Conservation (phyloP, 2,797 vertebrate species). For the Fundulus diaphanus region DNA sequence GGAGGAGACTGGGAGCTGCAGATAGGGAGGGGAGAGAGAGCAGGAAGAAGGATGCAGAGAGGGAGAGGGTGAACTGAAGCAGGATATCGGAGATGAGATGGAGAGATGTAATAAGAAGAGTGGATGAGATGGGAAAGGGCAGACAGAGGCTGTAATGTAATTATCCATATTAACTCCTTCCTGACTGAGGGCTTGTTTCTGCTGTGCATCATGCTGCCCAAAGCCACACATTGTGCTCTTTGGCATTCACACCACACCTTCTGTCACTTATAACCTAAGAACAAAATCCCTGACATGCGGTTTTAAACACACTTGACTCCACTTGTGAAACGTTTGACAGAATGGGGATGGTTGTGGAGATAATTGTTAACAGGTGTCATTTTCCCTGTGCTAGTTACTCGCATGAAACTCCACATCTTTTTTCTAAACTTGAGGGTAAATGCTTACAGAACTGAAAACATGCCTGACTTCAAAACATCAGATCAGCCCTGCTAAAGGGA, state of each 20-base stretch:
- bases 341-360: neutral
- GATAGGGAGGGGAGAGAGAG: slow-evolving; percentile 30
- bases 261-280: neutral
- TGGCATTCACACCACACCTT: neutral
- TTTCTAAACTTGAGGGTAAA: neutral
- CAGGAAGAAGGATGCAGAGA: slow-evolving; percentile 9
- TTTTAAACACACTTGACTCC: neutral
- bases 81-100: slow-evolving; percentile 23
- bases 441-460: no score
- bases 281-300: neutral
- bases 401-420: neutral
- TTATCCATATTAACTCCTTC: slow-evolving; percentile 74
- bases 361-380: neutral
- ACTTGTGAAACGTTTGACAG: neutral
- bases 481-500: no score
- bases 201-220: neutral
- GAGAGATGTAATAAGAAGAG: slow-evolving; percentile 16
- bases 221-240: neutral
- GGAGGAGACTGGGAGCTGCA: slow-evolving; percentile 43
- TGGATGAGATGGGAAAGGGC: slow-evolving; percentile 45
- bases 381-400: no score
- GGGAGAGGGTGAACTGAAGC: slow-evolving; percentile 9
- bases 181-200: slow-evolving; percentile 32
- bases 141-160: slow-evolving; percentile 61
- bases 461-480: no score